Conservation (phyloP, 2,797 vertebrate genomes). For the Brachymystax lenok region DNA sequence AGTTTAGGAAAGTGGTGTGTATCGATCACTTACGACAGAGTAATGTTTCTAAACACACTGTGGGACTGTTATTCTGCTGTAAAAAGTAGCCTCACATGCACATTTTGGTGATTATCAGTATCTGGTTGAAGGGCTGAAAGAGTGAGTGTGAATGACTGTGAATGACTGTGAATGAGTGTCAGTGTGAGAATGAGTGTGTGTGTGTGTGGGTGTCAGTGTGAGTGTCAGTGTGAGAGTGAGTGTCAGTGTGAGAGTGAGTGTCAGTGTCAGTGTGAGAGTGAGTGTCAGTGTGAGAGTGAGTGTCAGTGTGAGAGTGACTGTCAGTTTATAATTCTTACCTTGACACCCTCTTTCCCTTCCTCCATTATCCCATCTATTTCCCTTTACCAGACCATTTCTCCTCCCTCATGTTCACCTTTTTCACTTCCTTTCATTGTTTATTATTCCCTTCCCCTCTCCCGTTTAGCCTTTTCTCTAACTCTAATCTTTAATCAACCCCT, state of each 20-base stretch:
- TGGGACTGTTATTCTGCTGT: not conserved
- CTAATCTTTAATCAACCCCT: not conserved
- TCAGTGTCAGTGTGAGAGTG: no score
- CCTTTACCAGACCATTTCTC: not conserved
- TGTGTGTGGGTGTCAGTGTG: no score
- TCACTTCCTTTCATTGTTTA: not conserved
- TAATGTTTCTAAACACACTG: not conserved
- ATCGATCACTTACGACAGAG: not conserved
- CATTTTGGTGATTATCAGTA: no score
- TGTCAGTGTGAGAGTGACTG: slow-evolving; percentile 1
- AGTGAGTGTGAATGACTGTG: no score
- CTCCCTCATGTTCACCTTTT: no score
- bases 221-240: no score
- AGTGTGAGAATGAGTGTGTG: not conserved
- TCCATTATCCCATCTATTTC: not conserved
- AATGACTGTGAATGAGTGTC: not conserved
- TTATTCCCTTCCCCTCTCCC: not conserved
- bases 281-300: no score
- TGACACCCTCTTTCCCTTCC: not conserved
- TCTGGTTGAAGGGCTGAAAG: no score
- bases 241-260: no score
- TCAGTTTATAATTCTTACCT: not conserved
- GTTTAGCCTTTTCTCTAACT: not conserved
- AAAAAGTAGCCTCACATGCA: not conserved
- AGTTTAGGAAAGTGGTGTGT: not conserved